Percentiles rank a stretch among this genome's conserved stretches.
These are phyloP conservation scores for Pristionchus pacificus DNA, from an alignment of 1,140 invertebrate species.

Conservation along the genomic window DNA sequence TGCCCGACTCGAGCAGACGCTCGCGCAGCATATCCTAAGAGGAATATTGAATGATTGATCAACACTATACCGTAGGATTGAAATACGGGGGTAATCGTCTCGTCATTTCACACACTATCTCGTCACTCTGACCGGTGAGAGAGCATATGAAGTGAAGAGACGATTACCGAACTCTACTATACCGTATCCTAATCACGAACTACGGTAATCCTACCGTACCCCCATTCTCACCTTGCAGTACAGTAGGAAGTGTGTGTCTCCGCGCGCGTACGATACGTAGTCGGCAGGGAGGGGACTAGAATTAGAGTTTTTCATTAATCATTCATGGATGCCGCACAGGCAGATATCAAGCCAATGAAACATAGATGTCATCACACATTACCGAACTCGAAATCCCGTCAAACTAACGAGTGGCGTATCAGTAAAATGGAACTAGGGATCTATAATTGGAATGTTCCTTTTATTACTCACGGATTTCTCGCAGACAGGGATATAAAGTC, in stretches of 20 bases:
- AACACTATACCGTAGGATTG: not conserved
- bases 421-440: too few species aligned
- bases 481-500: too few species aligned
- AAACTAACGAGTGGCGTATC: not conserved
- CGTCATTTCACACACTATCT: not conserved
- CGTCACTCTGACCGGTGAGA: too few species aligned
- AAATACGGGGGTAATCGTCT: not conserved
- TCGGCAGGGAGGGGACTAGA: conserved; percentile 76
- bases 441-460: too few species aligned
- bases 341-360: not conserved
- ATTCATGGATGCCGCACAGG: too few species aligned
- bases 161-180: not conserved
- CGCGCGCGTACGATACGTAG: conserved; percentile 80
- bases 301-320: too few species aligned
- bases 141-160: not conserved
- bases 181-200: too few species aligned
- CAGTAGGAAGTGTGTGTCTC: conserved; percentile 90
- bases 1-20: not conserved
- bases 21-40: not conserved
- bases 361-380: conserved; percentile 4
- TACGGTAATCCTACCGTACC: not conserved
- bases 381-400: not conserved
- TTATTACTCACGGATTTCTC: too few species aligned
- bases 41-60: not conserved
- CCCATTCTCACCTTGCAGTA: conserved; percentile 74